Conservation (phyloP, 1,140 invertebrate genomes). For the Laupala kohalensis region DNA sequence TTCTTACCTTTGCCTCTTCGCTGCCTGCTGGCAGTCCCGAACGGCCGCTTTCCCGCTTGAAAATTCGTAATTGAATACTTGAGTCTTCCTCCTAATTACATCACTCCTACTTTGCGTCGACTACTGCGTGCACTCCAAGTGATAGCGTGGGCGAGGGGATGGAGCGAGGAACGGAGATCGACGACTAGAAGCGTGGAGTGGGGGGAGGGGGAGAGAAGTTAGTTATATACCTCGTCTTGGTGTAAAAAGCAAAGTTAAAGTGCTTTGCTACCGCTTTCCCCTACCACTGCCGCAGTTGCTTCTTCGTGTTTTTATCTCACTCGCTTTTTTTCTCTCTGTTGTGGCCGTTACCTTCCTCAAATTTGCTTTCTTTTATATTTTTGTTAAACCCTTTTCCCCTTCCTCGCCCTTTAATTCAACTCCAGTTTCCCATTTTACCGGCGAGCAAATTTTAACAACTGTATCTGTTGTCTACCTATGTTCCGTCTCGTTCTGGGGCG, state of each 20-base stretch:
- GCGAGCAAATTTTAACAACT: not conserved
- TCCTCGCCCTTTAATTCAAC: not conserved
- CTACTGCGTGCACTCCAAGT: not conserved
- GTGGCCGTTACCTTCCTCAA: not conserved
- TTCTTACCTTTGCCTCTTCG: not conserved
- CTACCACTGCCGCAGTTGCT: not conserved
- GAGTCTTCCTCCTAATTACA: not conserved
- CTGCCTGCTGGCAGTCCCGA: not conserved
- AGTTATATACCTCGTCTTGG: not conserved
- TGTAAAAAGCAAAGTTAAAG: not conserved
- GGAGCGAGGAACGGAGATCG: not conserved
- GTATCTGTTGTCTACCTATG: not conserved
- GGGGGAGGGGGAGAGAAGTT: not conserved
- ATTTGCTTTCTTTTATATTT: too few relatives aligned
- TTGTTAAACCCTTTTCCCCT: not conserved
- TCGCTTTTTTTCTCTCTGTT: not conserved
- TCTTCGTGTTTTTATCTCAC: not conserved
- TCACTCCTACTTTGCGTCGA: not conserved
- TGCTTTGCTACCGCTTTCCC: not conserved
- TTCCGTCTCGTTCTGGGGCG: not conserved
- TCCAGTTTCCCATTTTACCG: not conserved
- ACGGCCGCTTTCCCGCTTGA: not conserved
- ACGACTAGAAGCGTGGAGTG: not conserved
- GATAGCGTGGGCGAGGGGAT: too few relatives aligned
- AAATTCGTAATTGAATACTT: not conserved